Conservation (phyloP, 2,797 vertebrate species). For the Lagorchestes hirsutus region DNA sequence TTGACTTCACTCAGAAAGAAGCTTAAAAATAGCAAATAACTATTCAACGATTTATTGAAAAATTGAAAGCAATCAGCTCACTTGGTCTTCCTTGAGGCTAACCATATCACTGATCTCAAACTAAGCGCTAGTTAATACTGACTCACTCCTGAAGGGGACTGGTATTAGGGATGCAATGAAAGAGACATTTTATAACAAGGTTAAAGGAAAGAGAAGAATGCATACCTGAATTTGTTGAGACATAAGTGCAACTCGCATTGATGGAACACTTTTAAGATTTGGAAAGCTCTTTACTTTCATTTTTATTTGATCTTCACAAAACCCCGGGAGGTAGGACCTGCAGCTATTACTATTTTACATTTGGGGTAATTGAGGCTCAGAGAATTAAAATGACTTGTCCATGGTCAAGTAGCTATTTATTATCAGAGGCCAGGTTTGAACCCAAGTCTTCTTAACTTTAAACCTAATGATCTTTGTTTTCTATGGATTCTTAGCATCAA, state of each 20-base stretch:
- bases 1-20: background rate
- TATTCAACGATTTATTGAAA: background rate
- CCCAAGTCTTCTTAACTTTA: fast-evolving
- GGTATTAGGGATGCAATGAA: background rate
- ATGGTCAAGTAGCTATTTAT: background rate
- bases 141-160: background rate
- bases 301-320: conserved; percentile 4
- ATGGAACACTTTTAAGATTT: background rate
- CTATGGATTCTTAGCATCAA: background rate
- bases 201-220: background rate
- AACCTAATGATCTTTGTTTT: background rate
- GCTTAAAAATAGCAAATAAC: background rate
- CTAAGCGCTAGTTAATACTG: background rate
- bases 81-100: background rate
- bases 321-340: background rate
- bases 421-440: fast-evolving
- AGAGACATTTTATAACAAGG: background rate
- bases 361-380: background rate
- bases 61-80: background rate
- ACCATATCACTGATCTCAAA: background rate
- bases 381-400: fast-evolving
- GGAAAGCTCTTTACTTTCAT: background rate
- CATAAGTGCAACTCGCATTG: background rate
- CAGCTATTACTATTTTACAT: background rate
- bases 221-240: background rate